Evolutionary conservation across 2,888 invertebrate genomes (phyloP).

Genomic region (Copidosoma aretas): DNA sequence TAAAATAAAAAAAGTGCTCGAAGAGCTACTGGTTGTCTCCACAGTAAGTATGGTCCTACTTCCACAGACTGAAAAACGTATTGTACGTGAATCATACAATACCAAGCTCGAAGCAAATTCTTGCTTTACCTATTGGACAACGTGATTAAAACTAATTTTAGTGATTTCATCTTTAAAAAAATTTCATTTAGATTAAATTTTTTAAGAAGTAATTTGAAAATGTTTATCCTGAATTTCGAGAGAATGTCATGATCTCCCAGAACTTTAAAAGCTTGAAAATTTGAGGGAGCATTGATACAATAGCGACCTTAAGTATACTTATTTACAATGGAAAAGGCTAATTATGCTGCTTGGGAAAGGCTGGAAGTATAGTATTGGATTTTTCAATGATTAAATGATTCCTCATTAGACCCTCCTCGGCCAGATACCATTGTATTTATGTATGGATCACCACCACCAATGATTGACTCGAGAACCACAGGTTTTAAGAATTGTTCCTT

Average conservation of each 20-base stretch:
- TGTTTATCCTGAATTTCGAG: slow-evolving; percentile 96
- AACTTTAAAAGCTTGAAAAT: slow-evolving; percentile 86
- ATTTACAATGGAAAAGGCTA: slow-evolving; percentile 82
- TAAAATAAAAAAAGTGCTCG: slow-evolving; percentile 65
- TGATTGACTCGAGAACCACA: slow-evolving; percentile 68
- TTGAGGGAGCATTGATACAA: slow-evolving; percentile 91
- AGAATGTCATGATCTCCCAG: slow-evolving; percentile 98
- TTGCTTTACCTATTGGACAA: slow-evolving; percentile 90
- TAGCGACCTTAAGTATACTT: slow-evolving; percentile 93
- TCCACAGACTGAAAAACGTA: slow-evolving; percentile 85
- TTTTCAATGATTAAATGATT: slow-evolving; percentile 90
- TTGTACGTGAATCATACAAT: no score
- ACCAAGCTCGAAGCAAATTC: slow-evolving; percentile 84
- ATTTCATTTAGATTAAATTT: slow-evolving; percentile 72
- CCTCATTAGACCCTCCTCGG: slow-evolving; percentile 76
- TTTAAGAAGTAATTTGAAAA: slow-evolving; percentile 91
- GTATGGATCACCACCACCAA: slow-evolving; percentile 97
- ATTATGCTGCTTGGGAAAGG: slow-evolving; percentile 87
- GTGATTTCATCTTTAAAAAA: no score
- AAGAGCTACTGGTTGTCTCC: slow-evolving; percentile 80
- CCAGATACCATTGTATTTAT: slow-evolving; percentile 85
- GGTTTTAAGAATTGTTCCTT: slow-evolving; percentile 7
- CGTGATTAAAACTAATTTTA: no score
- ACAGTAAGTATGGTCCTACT: slow-evolving; percentile 86
- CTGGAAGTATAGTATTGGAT: slow-evolving; percentile 94